Conservation (phyloP, 2,113 vertebrate species). For the Alethe diademata region DNA sequence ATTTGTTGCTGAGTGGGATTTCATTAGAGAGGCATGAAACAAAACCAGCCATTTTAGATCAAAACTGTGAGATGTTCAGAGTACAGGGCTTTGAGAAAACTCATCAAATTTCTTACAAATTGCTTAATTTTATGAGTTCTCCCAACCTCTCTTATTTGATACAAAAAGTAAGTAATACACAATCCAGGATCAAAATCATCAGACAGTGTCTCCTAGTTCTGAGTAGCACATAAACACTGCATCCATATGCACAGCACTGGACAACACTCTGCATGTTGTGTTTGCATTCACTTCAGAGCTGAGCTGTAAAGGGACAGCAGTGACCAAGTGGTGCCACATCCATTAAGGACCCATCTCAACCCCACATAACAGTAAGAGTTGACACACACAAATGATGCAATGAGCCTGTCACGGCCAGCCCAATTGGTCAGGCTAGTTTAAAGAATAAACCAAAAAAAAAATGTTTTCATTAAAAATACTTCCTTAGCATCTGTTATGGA, state of each 20-base stretch:
- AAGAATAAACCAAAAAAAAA: not conserved
- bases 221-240: accelerated
- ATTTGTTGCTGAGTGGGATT: not conserved
- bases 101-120: not conserved
- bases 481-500: not conserved
- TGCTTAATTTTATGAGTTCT: not conserved
- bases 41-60: not conserved
- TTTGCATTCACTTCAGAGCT: not conserved
- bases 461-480: not conserved
- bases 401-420: not conserved
- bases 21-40: not conserved
- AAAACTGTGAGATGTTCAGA: not conserved
- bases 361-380: not conserved
- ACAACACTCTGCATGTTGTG: accelerated
- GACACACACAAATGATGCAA: accelerated
- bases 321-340: not conserved
- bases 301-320: not conserved
- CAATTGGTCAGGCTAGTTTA: not conserved
- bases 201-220: not conserved
- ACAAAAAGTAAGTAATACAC: not conserved
- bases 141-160: not conserved
- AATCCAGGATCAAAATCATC: not conserved
- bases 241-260: accelerated
- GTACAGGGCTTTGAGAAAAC: not conserved
- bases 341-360: not conserved